Evolutionary conservation across 2,113 vertebrate genomes (phyloP).

Genomic region (Proterorhinus semilunaris): DNA sequence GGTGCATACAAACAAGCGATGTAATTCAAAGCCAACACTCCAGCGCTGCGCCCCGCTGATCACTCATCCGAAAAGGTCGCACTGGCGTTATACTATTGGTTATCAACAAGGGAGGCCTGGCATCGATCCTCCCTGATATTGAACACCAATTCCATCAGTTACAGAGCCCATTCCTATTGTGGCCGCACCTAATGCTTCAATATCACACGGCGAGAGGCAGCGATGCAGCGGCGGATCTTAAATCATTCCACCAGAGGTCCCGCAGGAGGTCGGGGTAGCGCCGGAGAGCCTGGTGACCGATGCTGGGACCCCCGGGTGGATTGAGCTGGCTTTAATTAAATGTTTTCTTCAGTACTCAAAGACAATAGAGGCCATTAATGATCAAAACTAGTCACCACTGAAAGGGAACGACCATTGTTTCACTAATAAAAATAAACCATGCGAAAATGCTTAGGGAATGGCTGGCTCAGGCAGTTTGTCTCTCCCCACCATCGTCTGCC

Average conservation of each 20-base stretch:
- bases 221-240: slow-evolving; percentile 2
- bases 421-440: too few species aligned
- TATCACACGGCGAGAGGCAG: background rate
- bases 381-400: background rate
- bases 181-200: background rate
- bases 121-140: slow-evolving; percentile 9
- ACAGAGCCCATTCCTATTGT: background rate
- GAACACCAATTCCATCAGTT: slow-evolving; percentile 9
- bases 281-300: slow-evolving; percentile 7
- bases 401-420: background rate
- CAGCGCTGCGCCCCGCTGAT: background rate
- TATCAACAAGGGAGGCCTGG: slow-evolving; percentile 1
- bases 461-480: too few species aligned
- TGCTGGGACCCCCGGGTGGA: slow-evolving; percentile 10
- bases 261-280: background rate
- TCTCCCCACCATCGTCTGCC: too few species aligned
- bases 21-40: background rate
- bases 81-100: background rate
- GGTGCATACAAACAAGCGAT: background rate
- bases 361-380: slow-evolving; percentile 10
- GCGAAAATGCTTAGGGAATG: too few species aligned
- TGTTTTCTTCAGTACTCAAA: slow-evolving; percentile 5
- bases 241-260: background rate
- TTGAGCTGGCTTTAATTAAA: slow-evolving; percentile 34
- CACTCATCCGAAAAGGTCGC: slow-evolving; percentile 14